These are phyloP conservation scores for Acronicta psi DNA, from an alignment of 2,888 invertebrate genomes.

Conservation along the genomic window DNA sequence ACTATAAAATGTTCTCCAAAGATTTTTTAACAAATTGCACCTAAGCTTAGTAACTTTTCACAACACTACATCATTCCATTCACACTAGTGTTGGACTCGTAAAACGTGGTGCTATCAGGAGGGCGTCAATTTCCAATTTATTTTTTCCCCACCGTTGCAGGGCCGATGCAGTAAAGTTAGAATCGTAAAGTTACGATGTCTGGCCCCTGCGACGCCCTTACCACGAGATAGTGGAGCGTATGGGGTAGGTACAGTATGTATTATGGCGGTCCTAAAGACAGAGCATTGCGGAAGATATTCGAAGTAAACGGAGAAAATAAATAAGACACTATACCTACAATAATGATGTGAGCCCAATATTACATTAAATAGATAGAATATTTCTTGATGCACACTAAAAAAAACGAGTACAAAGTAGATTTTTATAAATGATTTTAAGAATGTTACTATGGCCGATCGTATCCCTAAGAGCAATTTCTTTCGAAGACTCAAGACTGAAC, in stretches of 20 bases:
- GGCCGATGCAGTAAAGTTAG: conserved; percentile 81
- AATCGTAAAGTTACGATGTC: conserved; percentile 86
- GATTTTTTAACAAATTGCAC: background rate
- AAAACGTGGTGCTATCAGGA: conserved; percentile 60
- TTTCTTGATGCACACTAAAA: too few relatives aligned
- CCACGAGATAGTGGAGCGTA: conserved; percentile 63
- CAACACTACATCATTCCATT: conserved; percentile 15
- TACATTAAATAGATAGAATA: too few relatives aligned
- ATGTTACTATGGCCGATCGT: too few relatives aligned
- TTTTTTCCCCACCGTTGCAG: conserved; percentile 86
- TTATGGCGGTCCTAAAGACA: conserved; percentile 6
- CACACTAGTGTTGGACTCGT: conserved; percentile 39
- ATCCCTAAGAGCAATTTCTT: too few relatives aligned
- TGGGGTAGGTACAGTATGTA: conserved; percentile 41
- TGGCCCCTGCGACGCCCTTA: conserved; percentile 76
- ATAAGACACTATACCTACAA: too few relatives aligned
- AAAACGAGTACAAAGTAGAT: too few relatives aligned
- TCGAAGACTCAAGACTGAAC: too few relatives aligned
- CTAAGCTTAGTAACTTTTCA: background rate
- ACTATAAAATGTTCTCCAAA: too few relatives aligned
- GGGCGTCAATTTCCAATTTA: conserved; percentile 87
- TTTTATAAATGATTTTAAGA: too few relatives aligned
- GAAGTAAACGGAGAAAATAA: too few relatives aligned
- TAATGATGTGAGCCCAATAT: too few relatives aligned
- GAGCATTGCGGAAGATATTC: background rate